Percentiles rank a stretch among this genome's conserved stretches.
These are phyloP conservation scores for Goniozus legneri DNA, from an alignment of 1,140 invertebrate genomes.

Conservation along the genomic window DNA sequence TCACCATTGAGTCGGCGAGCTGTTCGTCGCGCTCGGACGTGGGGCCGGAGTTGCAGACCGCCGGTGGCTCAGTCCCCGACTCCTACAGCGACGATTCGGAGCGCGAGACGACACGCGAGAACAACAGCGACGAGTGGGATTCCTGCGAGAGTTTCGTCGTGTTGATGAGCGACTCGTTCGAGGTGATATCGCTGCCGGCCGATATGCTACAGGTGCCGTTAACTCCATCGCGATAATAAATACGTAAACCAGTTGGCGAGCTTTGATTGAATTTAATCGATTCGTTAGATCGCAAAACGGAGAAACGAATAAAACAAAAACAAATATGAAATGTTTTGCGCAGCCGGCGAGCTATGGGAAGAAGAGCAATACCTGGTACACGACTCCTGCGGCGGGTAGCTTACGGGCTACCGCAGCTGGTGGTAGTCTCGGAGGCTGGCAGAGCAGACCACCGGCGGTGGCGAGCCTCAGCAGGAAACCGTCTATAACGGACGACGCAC, in stretches of 20 bases:
- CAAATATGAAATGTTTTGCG: too few species aligned
- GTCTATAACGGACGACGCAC: constrained; percentile 60
- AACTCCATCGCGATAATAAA: too few species aligned
- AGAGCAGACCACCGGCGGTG: constrained; percentile 72
- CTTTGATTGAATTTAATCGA: too few species aligned
- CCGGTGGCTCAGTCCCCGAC: constrained; percentile 18
- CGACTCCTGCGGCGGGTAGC: constrained; percentile 54
- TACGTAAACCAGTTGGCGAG: too few species aligned
- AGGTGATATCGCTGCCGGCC: constrained; percentile 52
- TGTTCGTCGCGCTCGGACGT: constrained; percentile 48
- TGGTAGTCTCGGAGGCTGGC: constrained; percentile 58
- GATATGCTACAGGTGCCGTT: constrained; percentile 51
- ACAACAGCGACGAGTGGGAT: constrained; percentile 16
- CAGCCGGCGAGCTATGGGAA: constrained; percentile 83
- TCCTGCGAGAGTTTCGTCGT: constrained; percentile 48
- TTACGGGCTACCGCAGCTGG: constrained; percentile 53
- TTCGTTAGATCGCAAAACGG: too few species aligned
- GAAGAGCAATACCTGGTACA: constrained; percentile 83
- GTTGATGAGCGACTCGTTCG: constrained; percentile 55
- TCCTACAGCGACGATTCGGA: constrained; percentile 41
- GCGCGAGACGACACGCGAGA: constrained; percentile 27
- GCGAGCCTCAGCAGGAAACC: constrained; percentile 63
- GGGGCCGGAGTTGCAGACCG: constrained; percentile 34
- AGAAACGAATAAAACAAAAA: too few species aligned
- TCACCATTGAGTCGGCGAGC: constrained; percentile 54